Evolutionary conservation across 2,888 invertebrate species (phyloP).

Genomic region (Fabriciana adippe): DNA sequence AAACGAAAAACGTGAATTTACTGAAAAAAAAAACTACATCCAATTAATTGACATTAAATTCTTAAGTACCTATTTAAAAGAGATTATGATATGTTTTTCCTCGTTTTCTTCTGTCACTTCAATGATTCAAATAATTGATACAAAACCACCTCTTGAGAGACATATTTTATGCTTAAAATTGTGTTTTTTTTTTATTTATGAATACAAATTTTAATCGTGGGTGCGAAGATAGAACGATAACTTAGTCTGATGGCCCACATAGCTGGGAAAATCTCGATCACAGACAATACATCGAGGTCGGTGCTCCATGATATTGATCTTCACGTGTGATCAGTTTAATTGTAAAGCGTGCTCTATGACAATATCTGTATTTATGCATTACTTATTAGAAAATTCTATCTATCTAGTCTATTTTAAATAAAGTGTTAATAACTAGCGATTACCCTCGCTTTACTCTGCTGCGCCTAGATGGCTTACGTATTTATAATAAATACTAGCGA

Average conservation of each 20-base stretch:
- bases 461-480: too few relatives aligned
- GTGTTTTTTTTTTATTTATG: neutral
- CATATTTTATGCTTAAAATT: neutral
- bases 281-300: constrained; percentile 66
- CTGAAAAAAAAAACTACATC: too few relatives aligned
- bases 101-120: too few relatives aligned
- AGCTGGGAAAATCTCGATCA: constrained; percentile 61
- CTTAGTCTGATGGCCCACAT: constrained; percentile 59
- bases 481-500: too few relatives aligned
- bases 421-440: too few relatives aligned
- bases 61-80: too few relatives aligned
- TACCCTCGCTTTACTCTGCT: too few relatives aligned
- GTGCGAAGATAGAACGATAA: constrained; percentile 33
- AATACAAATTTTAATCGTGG: constrained; percentile 18
- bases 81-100: too few relatives aligned
- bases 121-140: too few relatives aligned
- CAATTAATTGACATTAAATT: too few relatives aligned
- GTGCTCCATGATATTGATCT: constrained; percentile 45
- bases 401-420: neutral
- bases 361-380: neutral
- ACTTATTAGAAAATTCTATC: neutral
- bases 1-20: too few relatives aligned
- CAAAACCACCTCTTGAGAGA: too few relatives aligned
- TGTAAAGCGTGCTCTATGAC: constrained; percentile 22
- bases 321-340: constrained; percentile 28